These are phyloP conservation scores for Pseudomyrmex pallidus DNA, from an alignment of 1,140 invertebrate species.

Conservation along the genomic window DNA sequence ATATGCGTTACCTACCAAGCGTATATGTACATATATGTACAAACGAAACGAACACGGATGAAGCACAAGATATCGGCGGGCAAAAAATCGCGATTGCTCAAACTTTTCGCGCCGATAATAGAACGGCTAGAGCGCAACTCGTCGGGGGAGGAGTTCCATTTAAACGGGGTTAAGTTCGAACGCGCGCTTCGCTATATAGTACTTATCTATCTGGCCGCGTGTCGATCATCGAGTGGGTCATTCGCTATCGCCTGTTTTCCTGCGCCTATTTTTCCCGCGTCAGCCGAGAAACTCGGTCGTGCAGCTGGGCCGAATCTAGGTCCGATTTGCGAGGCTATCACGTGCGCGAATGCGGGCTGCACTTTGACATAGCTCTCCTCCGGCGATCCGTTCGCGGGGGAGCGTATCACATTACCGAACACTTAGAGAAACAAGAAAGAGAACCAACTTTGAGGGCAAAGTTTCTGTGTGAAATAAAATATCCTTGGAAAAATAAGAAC, in stretches of 20 bases:
- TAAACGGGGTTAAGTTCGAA: constrained; percentile 72
- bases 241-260: constrained; percentile 57
- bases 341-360: constrained; percentile 47
- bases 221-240: constrained; percentile 47
- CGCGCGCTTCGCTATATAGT: background rate
- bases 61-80: background rate
- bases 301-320: constrained; percentile 69
- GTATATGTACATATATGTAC: too few species aligned
- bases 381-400: constrained; percentile 55
- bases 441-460: background rate
- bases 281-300: constrained; percentile 64
- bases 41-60: background rate
- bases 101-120: constrained; percentile 15
- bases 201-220: constrained; percentile 8
- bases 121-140: background rate
- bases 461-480: background rate
- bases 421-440: too few species aligned
- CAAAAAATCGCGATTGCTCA: constrained; percentile 25
- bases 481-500: too few species aligned
- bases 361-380: constrained; percentile 65
- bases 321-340: constrained; percentile 53
- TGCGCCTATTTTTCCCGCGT: constrained; percentile 36
- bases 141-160: background rate
- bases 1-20: background rate
- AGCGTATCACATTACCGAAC: constrained; percentile 41